These are phyloP conservation scores for Lamprologus speciosus DNA, from an alignment of 2,113 vertebrate species.

Conservation along the genomic window DNA sequence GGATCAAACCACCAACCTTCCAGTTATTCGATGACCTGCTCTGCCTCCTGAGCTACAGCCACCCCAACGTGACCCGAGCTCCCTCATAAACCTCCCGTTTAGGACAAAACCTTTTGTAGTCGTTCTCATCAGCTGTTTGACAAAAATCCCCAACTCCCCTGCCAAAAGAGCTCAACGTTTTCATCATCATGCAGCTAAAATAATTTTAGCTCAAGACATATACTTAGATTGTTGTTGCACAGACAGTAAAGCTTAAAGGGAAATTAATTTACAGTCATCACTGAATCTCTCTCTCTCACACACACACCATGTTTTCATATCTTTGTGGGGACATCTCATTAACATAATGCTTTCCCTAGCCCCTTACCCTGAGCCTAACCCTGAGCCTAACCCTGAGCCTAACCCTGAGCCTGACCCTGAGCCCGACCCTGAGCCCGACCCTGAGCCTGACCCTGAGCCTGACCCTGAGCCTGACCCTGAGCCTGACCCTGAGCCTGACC, in stretches of 20 bases:
- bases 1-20: not conserved
- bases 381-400: not conserved
- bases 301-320: not conserved
- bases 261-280: not conserved
- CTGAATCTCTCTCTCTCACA: not conserved
- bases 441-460: not conserved
- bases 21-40: not conserved
- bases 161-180: not conserved
- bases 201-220: not conserved
- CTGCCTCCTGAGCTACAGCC: not conserved
- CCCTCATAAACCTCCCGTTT: not conserved
- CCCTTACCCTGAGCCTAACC: rapidly evolving
- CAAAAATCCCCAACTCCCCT: not conserved
- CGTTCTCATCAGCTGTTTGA: not conserved
- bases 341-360: not conserved
- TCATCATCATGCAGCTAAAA: not conserved
- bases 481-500: rapidly evolving
- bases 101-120: not conserved
- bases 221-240: not conserved
- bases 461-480: rapidly evolving
- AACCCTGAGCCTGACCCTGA: rapidly evolving
- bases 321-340: not conserved
- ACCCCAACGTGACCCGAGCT: not conserved
- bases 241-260: not conserved
- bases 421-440: rapidly evolving